Percentiles rank a stretch among this genome's conserved stretches.
Conservation (phyloP, 2,113 vertebrate species). For the Sitta europaea region DNA sequence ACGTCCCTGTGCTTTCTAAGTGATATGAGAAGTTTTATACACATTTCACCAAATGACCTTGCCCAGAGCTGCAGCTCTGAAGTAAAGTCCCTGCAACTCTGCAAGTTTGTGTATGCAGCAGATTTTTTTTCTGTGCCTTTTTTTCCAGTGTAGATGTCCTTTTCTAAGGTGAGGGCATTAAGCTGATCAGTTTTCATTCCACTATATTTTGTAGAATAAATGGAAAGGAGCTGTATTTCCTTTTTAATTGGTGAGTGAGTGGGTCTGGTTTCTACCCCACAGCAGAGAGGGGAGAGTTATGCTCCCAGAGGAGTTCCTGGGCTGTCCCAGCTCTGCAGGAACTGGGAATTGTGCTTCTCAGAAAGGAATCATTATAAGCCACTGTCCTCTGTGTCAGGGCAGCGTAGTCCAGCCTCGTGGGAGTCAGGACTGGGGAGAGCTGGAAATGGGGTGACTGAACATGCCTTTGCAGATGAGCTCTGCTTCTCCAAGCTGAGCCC, state of each 20-base stretch:
- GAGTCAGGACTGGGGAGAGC: neutral
- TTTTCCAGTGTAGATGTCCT: neutral
- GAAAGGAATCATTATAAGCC: neutral
- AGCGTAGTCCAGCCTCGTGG: fast-evolving
- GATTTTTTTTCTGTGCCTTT: neutral
- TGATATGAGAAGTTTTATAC: neutral
- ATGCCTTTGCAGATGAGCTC: neutral
- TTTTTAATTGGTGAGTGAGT: neutral
- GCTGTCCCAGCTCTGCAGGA: neutral
- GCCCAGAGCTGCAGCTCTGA: slow-evolving; percentile 11
- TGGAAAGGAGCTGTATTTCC: neutral
- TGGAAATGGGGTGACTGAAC: neutral
- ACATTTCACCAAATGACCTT: neutral
- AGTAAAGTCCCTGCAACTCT: neutral
- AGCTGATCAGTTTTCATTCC: neutral
- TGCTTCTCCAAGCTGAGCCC: fast-evolving
- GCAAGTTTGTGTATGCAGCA: neutral
- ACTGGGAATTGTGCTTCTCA: neutral
- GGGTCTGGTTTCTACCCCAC: neutral
- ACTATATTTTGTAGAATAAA: neutral
- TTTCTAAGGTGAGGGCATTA: neutral
- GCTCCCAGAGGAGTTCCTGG: neutral
- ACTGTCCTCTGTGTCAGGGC: neutral
- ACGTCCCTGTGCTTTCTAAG: neutral
- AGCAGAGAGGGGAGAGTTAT: neutral